Percentiles rank a stretch among this genome's conserved stretches.
These are phyloP conservation scores for Eulemur mongoz DNA, from an alignment of 2,797 vertebrate species.

Conservation along the genomic window DNA sequence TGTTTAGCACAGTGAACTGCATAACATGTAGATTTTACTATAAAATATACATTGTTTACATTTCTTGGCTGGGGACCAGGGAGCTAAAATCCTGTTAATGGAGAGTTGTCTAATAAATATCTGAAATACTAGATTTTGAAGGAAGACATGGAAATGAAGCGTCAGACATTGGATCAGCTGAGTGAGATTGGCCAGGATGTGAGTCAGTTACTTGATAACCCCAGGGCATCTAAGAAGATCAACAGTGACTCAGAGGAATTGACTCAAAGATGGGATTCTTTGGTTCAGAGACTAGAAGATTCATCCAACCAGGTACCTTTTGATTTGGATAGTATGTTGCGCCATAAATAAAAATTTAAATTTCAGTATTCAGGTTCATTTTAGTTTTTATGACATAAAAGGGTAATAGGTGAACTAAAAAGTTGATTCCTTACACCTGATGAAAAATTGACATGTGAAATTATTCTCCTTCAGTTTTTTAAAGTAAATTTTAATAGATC, in stretches of 20 bases:
- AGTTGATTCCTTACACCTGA: not conserved
- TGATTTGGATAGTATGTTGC: not conserved
- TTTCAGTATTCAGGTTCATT: not conserved
- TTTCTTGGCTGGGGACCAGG: not conserved
- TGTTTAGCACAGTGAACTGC: not conserved
- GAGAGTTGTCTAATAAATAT: constrained; percentile 39
- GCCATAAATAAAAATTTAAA: not conserved
- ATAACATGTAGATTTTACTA: not conserved
- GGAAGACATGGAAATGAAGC: constrained; percentile 97
- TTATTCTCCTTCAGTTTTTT: not conserved
- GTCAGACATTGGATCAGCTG: constrained; percentile 91
- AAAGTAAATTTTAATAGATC: constrained; percentile 11
- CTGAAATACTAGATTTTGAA: constrained; percentile 88
- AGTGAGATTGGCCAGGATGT: constrained; percentile 95
- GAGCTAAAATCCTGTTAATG: not conserved
- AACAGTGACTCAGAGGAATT: constrained; percentile 92
- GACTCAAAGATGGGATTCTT: constrained; percentile 95
- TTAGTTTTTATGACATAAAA: constrained; percentile 10
- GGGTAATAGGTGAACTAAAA: not conserved
- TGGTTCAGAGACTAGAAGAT: constrained; percentile 97
- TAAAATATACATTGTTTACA: not conserved
- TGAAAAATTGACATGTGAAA: not conserved
- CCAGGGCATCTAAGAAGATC: constrained; percentile 87
- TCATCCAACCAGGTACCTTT: constrained; percentile 93
- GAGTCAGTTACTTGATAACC: constrained; percentile 88